Base-by-base conservation (phyloP, 92 coral and sea anemone species). In the Phenganax stokvisi region DNA sequence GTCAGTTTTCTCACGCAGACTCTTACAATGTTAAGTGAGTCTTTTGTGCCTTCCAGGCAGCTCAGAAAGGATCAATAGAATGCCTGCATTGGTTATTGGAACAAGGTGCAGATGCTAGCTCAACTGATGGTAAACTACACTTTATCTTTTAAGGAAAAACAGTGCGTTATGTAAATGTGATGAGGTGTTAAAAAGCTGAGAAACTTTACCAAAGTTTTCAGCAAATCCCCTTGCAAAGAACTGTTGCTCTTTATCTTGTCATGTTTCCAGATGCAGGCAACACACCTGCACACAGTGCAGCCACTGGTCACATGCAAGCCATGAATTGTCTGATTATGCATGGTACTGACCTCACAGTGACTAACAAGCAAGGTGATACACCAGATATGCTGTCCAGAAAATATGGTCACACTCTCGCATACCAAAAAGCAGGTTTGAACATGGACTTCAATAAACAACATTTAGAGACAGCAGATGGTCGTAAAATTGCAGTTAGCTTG, bases 81-180 rank as follows among this genome's bases (percentile, higher is more conserved):
- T 94, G 98, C 81, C 84, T 94, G 17, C 96, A 94, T 75, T 94
- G 98, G 98, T 80, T 94, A 62, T 83, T 94, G 59, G 96, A 92
- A 61, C 88, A 76, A 17, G 84, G 88, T 61, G 87, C 85, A 6
- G 81, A 86, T 83, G 85, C 96, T 16, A 88, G 88, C 85, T 89
- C 87, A 47, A 85, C 90, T 67, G 97, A 92, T 85, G 97, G 98
- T 94, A 81, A 77, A 87, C 53, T 53, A 52, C 51, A 10, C 17
- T 7, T 75, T 10, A 29, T 10, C 56, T 10, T 15, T 73, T 57
- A 20, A n/a, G 2, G 47, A 37, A 37, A 10, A 73, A 73, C 25
- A 57, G 78, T 37, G 47, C 47, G 5, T 37, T 5, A 37, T 37
- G 47, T 37, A 37, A 37, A 37, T 37, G 47, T 5, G 3, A 37